A percentile compares a stretch with the other conserved stretches of the same genome.
Evolutionary conservation across 2,888 invertebrate genomes (phyloP).

Genomic region (Serrognathus titanus): DNA sequence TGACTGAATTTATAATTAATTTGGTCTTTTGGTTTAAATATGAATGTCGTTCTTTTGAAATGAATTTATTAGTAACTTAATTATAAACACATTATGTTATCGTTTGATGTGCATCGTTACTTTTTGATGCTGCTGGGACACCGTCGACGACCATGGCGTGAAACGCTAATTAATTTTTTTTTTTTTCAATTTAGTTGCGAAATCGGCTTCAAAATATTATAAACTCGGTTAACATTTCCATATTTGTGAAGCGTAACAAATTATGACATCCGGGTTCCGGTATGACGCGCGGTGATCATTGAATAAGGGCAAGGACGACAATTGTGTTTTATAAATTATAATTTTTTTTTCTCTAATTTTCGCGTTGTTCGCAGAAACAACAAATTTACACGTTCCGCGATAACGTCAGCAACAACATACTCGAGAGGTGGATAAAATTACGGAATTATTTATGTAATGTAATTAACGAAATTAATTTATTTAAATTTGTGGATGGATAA

Average conservation of each 20-base stretch:
- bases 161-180: neutral
- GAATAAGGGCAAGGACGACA: slow-evolving; percentile 26
- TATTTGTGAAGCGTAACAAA: slow-evolving; percentile 31
- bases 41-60: too few species aligned
- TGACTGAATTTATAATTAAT: too few species aligned
- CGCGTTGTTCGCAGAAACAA: neutral
- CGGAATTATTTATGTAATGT: too few species aligned
- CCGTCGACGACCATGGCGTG: neutral
- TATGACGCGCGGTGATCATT: slow-evolving; percentile 26
- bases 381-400: neutral
- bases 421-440: too few species aligned
- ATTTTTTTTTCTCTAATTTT: slow-evolving; percentile 1
- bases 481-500: too few species aligned
- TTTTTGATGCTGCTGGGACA: neutral
- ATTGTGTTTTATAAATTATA: slow-evolving; percentile 15
- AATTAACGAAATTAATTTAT: too few species aligned
- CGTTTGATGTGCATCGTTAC: too few species aligned
- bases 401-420: too few species aligned
- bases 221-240: slow-evolving; percentile 22
- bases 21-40: too few species aligned
- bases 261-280: slow-evolving; percentile 35
- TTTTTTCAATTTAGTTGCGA: neutral
- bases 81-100: too few species aligned
- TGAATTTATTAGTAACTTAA: too few species aligned
- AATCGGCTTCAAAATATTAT: neutral